Evolutionary conservation across 2,797 vertebrate genomes (phyloP).

Genomic region (Hirundo rustica): DNA sequence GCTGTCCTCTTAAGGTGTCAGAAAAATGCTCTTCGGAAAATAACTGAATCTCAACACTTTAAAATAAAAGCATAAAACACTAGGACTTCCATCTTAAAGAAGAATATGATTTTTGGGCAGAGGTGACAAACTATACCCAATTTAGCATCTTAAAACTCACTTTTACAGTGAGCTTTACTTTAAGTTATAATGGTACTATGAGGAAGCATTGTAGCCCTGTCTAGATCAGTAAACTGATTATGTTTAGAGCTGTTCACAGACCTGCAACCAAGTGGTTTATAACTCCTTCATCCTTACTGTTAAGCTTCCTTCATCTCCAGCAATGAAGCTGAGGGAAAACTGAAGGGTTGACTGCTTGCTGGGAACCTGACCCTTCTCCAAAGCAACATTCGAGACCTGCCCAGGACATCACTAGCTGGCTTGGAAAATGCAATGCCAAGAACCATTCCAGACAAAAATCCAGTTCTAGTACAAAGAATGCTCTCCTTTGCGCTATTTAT

Average conservation of each 20-base stretch:
- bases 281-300: not conserved
- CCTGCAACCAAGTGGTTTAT: not conserved
- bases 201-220: not conserved
- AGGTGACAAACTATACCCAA: not conserved
- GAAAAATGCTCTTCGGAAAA: not conserved
- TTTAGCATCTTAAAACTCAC: not conserved
- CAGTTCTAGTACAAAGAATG: not conserved
- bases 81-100: not conserved
- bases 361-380: not conserved
- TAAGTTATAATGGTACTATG: not conserved
- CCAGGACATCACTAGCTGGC: not conserved
- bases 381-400: fast-evolving
- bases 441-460: not conserved
- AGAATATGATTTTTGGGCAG: not conserved
- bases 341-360: not conserved
- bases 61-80: not conserved
- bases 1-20: not conserved
- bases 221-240: not conserved
- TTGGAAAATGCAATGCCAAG: not conserved
- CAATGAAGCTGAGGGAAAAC: not conserved
- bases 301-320: not conserved
- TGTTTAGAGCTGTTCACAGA: not conserved
- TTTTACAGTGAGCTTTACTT: not conserved
- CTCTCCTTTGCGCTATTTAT: not conserved
- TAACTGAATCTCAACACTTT: not conserved